Base-by-base conservation (phyloP, 1,140 invertebrate species). In the Sipha flava region DNA sequence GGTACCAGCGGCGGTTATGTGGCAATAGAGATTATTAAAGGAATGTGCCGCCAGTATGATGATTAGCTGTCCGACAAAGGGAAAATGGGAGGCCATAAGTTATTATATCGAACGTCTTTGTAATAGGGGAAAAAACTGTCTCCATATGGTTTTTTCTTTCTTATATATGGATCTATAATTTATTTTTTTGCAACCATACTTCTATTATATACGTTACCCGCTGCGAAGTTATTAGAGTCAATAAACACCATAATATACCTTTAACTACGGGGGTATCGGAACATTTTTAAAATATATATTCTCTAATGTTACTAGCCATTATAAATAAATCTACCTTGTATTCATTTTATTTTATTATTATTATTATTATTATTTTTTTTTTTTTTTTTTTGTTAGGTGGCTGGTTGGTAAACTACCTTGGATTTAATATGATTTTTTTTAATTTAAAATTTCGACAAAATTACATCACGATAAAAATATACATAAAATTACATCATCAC, bases 61-160 rank as follows among this genome's bases (percentile, higher is more conserved):
- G 73, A 77, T 77, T 77, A 77, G 73, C 37, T 26, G 73, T 59
- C 73, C 73, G 73, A 77, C 73, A 77, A 77, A 77, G 37, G 49
- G 52, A 57, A 77, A 77, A 59, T 21, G 52, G 34, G 34, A 77
- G 52, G 73, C 49, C 7, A 59, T 77, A 57, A 43, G 52, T 57
- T 77, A 57, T 77, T 59, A 59, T 59, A 57, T 59, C 21, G 34
- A 52, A 21, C n/a, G 52, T 77, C 73, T 77, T 37, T 37, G 73
- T 37, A 77, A 77, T 43, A 54, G 47, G 52, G 49, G 34, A 43
- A 57, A 70, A 57, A 43, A 77, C 7, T 59, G 73, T 77, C 73
- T 59, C 49, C 73, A 59, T 77, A 77, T 77, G 73, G 12, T 59
- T 57, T 59, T 77, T 57, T 75, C 47, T 34, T 40, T 75, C 26